phyloP scores from a whole-genome alignment of 2,797 vertebrate species.

The Sebastes hubbsi region DNA sequence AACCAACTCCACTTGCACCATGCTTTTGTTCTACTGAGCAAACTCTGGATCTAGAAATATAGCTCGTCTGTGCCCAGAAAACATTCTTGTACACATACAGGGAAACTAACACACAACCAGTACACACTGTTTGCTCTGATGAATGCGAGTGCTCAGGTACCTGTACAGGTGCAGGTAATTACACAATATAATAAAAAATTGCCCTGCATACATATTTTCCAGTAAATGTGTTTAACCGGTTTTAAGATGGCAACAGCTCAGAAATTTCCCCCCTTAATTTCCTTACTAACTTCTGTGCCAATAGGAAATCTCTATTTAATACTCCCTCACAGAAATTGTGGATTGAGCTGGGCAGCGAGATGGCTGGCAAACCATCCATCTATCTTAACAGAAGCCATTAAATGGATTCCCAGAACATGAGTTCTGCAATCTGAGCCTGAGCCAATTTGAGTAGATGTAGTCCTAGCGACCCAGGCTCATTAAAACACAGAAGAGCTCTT shows the following conservation, averaged over 20 bases:
- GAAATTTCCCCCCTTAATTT: background rate
- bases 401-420: conserved; percentile 23
- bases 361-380: background rate
- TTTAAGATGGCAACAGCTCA: background rate
- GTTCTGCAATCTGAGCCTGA: conserved; percentile 30
- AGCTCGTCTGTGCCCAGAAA: background rate
- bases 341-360: background rate
- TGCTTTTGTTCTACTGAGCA: background rate
- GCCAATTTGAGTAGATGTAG: conserved; percentile 22
- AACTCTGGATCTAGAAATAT: background rate
- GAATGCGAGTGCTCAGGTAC: background rate
- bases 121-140: background rate
- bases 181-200: background rate
- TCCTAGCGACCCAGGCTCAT: conserved; percentile 38
- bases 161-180: background rate
- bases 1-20: background rate
- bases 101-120: background rate
- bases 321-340: background rate
- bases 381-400: conserved; percentile 17
- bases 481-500: conserved; percentile 28
- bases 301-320: conserved; percentile 27
- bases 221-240: background rate
- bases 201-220: background rate
- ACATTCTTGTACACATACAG: background rate
- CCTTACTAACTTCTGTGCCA: conserved; percentile 5